phyloP scores from a whole-genome alignment of 2,797 vertebrate genomes.

The Coreius guichenoti region DNA sequence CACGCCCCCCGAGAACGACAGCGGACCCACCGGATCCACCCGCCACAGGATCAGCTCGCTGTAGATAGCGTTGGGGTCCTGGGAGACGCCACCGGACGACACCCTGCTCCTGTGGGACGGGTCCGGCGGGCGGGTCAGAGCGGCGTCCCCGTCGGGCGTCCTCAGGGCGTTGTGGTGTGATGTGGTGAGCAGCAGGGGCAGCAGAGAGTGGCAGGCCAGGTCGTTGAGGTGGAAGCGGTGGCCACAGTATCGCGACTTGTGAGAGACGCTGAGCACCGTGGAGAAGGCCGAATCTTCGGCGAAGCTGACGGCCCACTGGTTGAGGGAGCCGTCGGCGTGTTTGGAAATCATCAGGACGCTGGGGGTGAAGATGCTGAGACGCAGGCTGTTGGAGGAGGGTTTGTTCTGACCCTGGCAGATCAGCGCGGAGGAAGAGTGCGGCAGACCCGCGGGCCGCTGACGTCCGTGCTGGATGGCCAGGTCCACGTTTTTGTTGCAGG shows the following conservation, averaged over 20 bases:
- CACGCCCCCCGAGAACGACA: conserved; percentile 96
- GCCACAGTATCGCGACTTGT: conserved; percentile 96
- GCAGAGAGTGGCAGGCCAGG: conserved; percentile 95
- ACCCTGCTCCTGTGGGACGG: conserved; percentile 67
- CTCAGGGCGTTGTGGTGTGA: conserved; percentile 95
- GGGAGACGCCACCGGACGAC: conserved; percentile 75
- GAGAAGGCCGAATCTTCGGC: conserved; percentile 97
- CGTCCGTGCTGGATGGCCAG: conserved; percentile 94
- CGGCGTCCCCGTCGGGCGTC: conserved; percentile 81
- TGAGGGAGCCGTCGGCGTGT: conserved; percentile 94
- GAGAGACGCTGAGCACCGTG: conserved; percentile 95
- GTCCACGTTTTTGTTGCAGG: conserved; percentile 96
- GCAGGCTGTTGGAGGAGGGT: conserved; percentile 83
- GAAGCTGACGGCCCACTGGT: conserved; percentile 98
- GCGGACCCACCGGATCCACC: conserved; percentile 94
- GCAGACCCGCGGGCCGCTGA: conserved; percentile 85
- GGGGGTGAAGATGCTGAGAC: conserved; percentile 96
- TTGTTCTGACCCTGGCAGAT: conserved; percentile 88
- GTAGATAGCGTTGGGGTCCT: conserved; percentile 91
- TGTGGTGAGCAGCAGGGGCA: conserved; percentile 95
- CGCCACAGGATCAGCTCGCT: conserved; percentile 99
- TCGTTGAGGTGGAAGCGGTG: conserved; percentile 99
- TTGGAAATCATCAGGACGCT: conserved; percentile 99
- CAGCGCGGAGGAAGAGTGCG: conserved; percentile 88
- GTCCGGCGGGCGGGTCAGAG: conserved; percentile 43